Conservation (phyloP, 2,888 invertebrate species). For the Anorthoa munda region DNA sequence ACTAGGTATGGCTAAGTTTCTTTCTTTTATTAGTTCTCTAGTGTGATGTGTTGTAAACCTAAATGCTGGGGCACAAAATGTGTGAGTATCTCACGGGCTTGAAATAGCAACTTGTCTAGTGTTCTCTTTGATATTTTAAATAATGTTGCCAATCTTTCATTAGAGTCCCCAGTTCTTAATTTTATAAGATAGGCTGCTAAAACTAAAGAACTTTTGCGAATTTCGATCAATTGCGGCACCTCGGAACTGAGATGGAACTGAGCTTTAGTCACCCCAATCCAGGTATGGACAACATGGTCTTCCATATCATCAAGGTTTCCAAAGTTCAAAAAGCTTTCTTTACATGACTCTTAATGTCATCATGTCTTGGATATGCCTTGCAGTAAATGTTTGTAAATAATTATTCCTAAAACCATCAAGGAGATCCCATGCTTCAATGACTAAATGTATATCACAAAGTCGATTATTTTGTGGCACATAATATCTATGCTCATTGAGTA, state of each 20-base stretch:
- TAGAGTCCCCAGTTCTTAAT: conserved; percentile 21
- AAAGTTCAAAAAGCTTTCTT: conserved; percentile 10
- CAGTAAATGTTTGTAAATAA: conserved; percentile 12
- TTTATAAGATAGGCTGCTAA: conserved; percentile 9
- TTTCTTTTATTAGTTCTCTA: conserved; percentile 7
- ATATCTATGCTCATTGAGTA: too few species aligned
- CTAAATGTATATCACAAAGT: conserved; percentile 16
- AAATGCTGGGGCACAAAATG: conserved; percentile 6
- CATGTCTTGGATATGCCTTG: conserved; percentile 21
- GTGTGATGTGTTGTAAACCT: conserved; percentile 3
- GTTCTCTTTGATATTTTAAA: too few species aligned
- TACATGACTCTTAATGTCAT: conserved; percentile 6
- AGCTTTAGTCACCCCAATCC: conserved; percentile 2
- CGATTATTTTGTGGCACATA: too few species aligned
- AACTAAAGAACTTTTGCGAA: conserved; percentile 7
- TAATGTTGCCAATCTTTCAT: too few species aligned
- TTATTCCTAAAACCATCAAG: conserved; percentile 4
- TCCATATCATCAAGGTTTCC: conserved; percentile 16
- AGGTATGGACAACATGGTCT: conserved; percentile 18
- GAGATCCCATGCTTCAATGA: conserved; percentile 7
- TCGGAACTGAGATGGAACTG: conserved; percentile 2
- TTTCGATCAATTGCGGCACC: conserved; percentile 9
- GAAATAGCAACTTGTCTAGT: not conserved
- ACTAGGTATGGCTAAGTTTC: too few species aligned
- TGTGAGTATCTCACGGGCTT: conserved; percentile 9